Base-by-base conservation (phyloP, 1,140 invertebrate genomes). In the Drosophila nigromelanica region DNA sequence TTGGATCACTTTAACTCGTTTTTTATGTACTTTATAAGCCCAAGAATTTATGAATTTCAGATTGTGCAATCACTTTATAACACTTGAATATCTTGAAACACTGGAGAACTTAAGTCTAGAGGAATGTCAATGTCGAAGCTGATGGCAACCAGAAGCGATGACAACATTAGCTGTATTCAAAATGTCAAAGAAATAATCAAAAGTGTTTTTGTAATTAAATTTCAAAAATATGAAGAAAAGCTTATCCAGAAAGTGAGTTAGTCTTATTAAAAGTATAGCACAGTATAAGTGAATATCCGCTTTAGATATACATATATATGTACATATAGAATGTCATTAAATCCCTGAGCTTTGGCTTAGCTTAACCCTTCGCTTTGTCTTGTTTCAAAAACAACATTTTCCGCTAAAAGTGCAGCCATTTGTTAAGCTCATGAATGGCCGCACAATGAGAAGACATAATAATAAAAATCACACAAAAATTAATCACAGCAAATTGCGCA, bases 401-500 rank as follows among this genome's bases (percentile, higher is more conserved):
- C 15, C n/a, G 45, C 4, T 35, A 3, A 35, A 48, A 62, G 72
- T 76, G 40, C 76, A 76, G 6, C 51, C 76, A 77, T 77, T 85
- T 71, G 76, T 74, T 45, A 77, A 73, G 67, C 80, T 71, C 60
- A 79, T 83, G 80, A 83, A 82, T 71, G 55, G 37, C 10, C 14
- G 58, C 27, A 78, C 69, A 69, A 79, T 76, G 56, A 18, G 21
- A 18, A 43, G 60, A 47, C 58, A 78, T 54, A 14, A 51, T 51
- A 30, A 51, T 51, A 51, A 67, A 73, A 82, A 76, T 86, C 78
- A 66, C 71, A 76, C 76, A 76, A 80, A 60, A 87, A 86, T 86
- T 86, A 86, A 86, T 86, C 82, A 86, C 64, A 87, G 78, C 82
- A 86, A 86, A 86, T 86, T 86, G 82, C 82, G 82, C 82, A 86